Percentiles rank a stretch among this genome's conserved stretches.
These are phyloP conservation scores for Anthonomus grandis DNA, from an alignment of 1,140 invertebrate genomes.

Conservation along the genomic window DNA sequence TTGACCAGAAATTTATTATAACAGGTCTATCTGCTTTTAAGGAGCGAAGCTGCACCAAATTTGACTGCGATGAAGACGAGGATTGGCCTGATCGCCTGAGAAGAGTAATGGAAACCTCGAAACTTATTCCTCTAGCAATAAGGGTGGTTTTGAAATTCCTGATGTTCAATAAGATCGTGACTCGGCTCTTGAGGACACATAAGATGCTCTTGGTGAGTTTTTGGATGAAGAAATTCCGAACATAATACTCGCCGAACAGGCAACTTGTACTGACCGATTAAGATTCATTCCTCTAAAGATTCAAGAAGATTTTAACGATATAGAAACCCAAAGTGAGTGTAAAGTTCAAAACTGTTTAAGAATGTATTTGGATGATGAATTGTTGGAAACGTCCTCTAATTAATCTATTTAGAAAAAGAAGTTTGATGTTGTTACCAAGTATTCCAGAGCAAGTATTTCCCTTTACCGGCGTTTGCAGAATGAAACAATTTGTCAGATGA, in stretches of 20 bases:
- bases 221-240: too few species aligned
- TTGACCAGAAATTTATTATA: too few species aligned
- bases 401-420: slow-evolving; percentile 5
- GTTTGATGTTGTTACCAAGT: slow-evolving; percentile 12
- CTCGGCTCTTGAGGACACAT: too few species aligned
- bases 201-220: too few species aligned
- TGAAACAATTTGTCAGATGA: slow-evolving; percentile 13
- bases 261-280: background rate
- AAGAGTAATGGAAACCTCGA: too few species aligned
- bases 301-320: background rate
- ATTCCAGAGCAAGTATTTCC: slow-evolving; percentile 14
- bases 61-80: too few species aligned
- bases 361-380: slow-evolving; percentile 5
- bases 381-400: slow-evolving; percentile 13
- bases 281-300: slow-evolving; percentile 8
- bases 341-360: background rate
- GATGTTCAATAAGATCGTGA: too few species aligned
- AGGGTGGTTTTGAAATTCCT: too few species aligned
- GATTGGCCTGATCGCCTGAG: too few species aligned
- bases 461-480: slow-evolving; percentile 14
- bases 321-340: slow-evolving; percentile 11
- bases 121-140: too few species aligned
- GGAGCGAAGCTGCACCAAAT: too few species aligned
- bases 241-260: slow-evolving; percentile 4
- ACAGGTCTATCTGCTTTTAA: too few species aligned